phyloP scores from a whole-genome alignment of 2,888 invertebrate species.

The Onthophagus sagittarius region DNA sequence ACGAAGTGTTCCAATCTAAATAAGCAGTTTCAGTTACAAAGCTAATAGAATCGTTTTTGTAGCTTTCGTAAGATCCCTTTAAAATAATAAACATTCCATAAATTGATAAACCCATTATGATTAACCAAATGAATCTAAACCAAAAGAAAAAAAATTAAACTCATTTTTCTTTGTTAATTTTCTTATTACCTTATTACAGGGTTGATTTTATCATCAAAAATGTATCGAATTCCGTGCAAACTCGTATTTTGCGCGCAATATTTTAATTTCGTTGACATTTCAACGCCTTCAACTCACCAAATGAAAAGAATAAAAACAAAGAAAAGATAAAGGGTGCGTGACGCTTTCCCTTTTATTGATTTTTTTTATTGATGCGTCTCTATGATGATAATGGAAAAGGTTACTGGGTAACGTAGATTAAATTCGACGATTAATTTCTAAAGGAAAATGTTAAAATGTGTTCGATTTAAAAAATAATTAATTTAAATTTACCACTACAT shows the following conservation, averaged over 20 bases:
- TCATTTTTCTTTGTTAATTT: neutral
- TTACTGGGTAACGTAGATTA: neutral
- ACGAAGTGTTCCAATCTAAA: slow-evolving; percentile 59
- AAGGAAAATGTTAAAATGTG: neutral
- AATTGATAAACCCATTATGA: slow-evolving; percentile 49
- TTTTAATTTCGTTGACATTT: slow-evolving; percentile 25
- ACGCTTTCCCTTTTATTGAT: neutral
- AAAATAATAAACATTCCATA: slow-evolving; percentile 50
- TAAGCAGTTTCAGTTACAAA: slow-evolving; percentile 56
- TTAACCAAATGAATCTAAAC: slow-evolving; percentile 55
- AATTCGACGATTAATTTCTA: neutral
- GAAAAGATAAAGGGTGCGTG: neutral
- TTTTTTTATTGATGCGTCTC: neutral
- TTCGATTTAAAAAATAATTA: too few relatives aligned
- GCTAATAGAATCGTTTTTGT: slow-evolving; percentile 50
- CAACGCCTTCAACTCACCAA: neutral
- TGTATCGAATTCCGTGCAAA: slow-evolving; percentile 42
- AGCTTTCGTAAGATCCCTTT: slow-evolving; percentile 53
- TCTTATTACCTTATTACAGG: slow-evolving; percentile 35
- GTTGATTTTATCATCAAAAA: slow-evolving; percentile 35
- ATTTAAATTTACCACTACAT: too few relatives aligned
- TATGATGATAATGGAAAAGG: neutral
- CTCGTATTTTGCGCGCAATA: slow-evolving; percentile 40
- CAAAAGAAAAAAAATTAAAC: neutral
- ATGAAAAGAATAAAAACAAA: neutral